Conservation (phyloP, 1,140 invertebrate genomes). For the Zaprionus africanus region DNA sequence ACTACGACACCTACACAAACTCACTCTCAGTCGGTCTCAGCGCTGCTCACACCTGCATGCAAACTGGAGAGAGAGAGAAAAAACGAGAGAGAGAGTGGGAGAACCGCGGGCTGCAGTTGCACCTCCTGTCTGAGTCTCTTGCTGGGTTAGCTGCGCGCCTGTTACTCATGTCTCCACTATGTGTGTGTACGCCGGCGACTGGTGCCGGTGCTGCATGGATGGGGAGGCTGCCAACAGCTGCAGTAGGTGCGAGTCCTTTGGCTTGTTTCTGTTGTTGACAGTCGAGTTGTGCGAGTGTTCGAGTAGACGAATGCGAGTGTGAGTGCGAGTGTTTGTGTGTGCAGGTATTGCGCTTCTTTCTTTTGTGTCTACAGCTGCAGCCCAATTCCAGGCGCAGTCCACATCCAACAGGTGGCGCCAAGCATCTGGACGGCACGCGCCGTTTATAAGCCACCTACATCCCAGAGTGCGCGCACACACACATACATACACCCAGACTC, state of each 20-base stretch:
- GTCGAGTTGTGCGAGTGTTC: slow-evolving; percentile 27
- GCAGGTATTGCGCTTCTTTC: slow-evolving; percentile 53
- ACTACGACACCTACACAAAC: not conserved
- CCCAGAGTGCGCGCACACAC: slow-evolving; percentile 3
- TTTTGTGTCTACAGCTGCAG: slow-evolving; percentile 54
- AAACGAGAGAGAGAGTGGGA: not conserved
- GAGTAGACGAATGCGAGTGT: not conserved
- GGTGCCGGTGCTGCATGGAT: not conserved
- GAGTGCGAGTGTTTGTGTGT: not conserved
- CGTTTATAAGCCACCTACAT: slow-evolving; percentile 30
- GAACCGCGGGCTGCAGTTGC: not conserved
- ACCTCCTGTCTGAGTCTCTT: not conserved
- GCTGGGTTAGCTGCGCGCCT: slow-evolving; percentile 46
- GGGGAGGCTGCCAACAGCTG: not conserved
- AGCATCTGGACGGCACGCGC: slow-evolving; percentile 58
- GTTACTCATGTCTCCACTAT: slow-evolving; percentile 27
- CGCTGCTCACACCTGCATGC: not conserved
- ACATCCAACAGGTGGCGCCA: slow-evolving; percentile 68
- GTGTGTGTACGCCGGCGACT: not conserved
- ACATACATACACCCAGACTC: not conserved
- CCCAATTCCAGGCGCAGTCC: not conserved
- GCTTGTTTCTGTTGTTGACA: slow-evolving; percentile 60
- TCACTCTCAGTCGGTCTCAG: not conserved
- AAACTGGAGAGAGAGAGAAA: not conserved
- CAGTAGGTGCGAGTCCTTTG: slow-evolving; percentile 24